Conservation (phyloP, 2,888 invertebrate genomes). For the Onchidella celtica region DNA sequence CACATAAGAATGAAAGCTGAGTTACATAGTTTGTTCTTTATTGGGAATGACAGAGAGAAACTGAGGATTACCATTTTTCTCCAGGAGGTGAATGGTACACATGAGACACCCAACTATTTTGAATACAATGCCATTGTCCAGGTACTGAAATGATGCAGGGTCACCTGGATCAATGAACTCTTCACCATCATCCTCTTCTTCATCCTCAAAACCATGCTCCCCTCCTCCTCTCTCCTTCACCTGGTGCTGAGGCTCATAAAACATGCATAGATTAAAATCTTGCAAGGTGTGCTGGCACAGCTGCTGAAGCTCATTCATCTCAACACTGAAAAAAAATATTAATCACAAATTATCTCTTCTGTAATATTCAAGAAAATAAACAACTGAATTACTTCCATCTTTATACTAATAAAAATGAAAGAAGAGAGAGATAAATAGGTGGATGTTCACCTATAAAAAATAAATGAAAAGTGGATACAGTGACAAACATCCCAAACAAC, state of each 20-base stretch:
- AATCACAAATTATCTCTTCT: not conserved
- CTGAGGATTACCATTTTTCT: slow-evolving; percentile 81
- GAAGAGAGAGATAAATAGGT: too few relatives aligned
- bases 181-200: slow-evolving; percentile 82
- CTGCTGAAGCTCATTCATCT: slow-evolving; percentile 72
- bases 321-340: slow-evolving; percentile 59
- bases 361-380: too few relatives aligned
- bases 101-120: slow-evolving; percentile 91
- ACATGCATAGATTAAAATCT: slow-evolving; percentile 88
- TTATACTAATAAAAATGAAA: too few relatives aligned
- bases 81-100: slow-evolving; percentile 89
- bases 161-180: slow-evolving; percentile 69
- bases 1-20: too few relatives aligned
- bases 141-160: slow-evolving; percentile 59
- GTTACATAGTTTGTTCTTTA: too few relatives aligned
- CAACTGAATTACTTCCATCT: too few relatives aligned
- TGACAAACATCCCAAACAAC: too few relatives aligned
- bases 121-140: slow-evolving; percentile 86
- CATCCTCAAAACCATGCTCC: slow-evolving; percentile 63
- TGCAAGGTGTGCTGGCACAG: slow-evolving; percentile 82
- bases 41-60: too few relatives aligned
- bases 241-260: slow-evolving; percentile 81
- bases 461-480: too few relatives aligned
- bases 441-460: too few relatives aligned
- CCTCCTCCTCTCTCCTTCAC: slow-evolving; percentile 53